A percentile compares a stretch with the other conserved stretches of the same genome.
These are phyloP conservation scores for Drosophila equinoxialis DNA, from an alignment of 1,140 invertebrate genomes.

Conservation along the genomic window DNA sequence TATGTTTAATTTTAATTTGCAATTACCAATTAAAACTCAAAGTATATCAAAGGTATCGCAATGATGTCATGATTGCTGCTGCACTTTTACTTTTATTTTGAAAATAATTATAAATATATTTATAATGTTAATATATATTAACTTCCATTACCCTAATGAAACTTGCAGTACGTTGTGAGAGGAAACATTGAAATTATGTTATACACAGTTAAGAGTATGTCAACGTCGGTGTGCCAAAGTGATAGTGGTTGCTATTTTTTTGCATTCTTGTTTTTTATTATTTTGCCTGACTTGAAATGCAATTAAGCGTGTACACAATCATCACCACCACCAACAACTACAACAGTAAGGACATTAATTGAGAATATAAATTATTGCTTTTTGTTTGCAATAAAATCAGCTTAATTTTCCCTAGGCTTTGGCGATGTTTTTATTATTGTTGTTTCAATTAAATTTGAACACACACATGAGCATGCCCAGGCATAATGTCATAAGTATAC, in stretches of 20 bases:
- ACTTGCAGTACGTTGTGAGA: too few relatives aligned
- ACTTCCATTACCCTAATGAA: too few relatives aligned
- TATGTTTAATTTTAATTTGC: neutral
- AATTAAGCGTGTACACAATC: constrained; percentile 55
- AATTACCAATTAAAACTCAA: neutral
- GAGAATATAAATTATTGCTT: constrained; percentile 16
- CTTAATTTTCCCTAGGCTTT: constrained; percentile 28
- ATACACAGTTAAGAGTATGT: neutral
- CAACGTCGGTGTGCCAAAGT: neutral
- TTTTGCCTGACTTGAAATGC: constrained; percentile 66
- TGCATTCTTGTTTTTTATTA: constrained; percentile 33
- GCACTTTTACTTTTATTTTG: too few relatives aligned
- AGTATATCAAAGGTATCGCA: neutral
- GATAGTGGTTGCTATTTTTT: constrained; percentile 2
- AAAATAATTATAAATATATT: too few relatives aligned
- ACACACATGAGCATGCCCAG: constrained; percentile 23
- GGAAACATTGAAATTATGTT: too few relatives aligned
- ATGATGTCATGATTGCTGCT: neutral
- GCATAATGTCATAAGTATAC: too few relatives aligned
- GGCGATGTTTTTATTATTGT: constrained; percentile 4
- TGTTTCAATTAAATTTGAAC: constrained; percentile 52
- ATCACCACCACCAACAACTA: constrained; percentile 15
- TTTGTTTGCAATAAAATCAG: constrained; percentile 15
- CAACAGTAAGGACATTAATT: neutral
- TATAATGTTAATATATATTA: too few relatives aligned